phyloP scores from a whole-genome alignment of 1,140 invertebrate genomes.

The Ceratina calcarata region DNA sequence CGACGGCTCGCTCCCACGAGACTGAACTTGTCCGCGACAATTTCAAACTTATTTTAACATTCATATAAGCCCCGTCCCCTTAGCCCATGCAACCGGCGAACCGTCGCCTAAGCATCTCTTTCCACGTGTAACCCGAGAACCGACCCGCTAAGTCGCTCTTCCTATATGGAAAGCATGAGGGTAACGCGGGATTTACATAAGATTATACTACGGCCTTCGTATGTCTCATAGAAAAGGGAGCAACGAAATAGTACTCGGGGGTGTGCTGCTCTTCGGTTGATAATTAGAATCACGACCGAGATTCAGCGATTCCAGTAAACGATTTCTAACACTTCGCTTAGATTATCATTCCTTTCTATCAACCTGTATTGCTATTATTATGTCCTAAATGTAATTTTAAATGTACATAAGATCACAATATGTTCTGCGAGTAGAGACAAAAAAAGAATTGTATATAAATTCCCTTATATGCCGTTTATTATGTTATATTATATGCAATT shows the following conservation, averaged over 20 bases:
- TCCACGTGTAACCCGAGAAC: slow-evolving; percentile 68
- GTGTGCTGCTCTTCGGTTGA: slow-evolving; percentile 67
- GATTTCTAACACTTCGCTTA: too few species aligned
- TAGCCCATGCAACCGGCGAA: slow-evolving; percentile 53
- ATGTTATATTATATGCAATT: too few species aligned
- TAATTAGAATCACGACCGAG: slow-evolving; percentile 72
- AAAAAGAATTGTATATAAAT: too few species aligned
- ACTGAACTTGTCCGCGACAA: slow-evolving; percentile 80
- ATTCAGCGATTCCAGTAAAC: slow-evolving; percentile 21
- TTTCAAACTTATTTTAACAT: slow-evolving; percentile 82
- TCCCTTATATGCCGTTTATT: too few species aligned
- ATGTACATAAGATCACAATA: too few species aligned
- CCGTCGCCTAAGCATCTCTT: slow-evolving; percentile 60
- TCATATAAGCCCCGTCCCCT: slow-evolving; percentile 77
- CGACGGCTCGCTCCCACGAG: slow-evolving; percentile 76
- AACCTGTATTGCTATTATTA: too few species aligned
- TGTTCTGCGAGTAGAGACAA: too few species aligned
- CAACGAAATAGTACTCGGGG: slow-evolving; percentile 69
- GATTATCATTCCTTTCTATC: too few species aligned
- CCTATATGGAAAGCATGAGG: slow-evolving; percentile 69
- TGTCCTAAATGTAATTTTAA: too few species aligned
- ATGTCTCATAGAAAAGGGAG: slow-evolving; percentile 61
- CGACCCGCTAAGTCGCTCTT: slow-evolving; percentile 53
- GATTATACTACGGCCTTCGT: slow-evolving; percentile 71
- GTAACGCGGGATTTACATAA: slow-evolving; percentile 76